These are phyloP conservation scores for Panagrolaimus sp. DNA, from an alignment of 1,140 invertebrate species.

Conservation along the genomic window DNA sequence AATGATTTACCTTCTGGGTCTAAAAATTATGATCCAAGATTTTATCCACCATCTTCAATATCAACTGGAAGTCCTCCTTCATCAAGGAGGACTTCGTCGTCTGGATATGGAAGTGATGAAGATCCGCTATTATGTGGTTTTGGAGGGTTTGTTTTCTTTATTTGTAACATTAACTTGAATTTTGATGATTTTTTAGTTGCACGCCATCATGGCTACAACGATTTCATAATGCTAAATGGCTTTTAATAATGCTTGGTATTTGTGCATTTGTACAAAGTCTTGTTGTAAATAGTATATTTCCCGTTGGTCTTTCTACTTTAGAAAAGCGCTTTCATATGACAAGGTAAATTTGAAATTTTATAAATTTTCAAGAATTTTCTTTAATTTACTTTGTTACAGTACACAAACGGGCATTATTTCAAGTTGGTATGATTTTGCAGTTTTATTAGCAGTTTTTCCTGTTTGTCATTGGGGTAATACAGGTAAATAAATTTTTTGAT, in stretches of 20 bases:
- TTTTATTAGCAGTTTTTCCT: constrained; percentile 55
- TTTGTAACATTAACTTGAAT: not conserved
- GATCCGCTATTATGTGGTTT: constrained; percentile 42
- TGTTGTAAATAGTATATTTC: constrained; percentile 56
- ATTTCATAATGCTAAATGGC: constrained; percentile 56
- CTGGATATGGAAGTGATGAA: constrained; percentile 30
- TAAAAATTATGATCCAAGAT: not conserved
- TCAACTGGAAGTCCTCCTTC: constrained; percentile 10
- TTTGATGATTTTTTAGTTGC: constrained; percentile 29
- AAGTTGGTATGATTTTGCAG: constrained; percentile 58
- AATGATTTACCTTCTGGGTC: not conserved
- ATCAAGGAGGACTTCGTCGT: constrained; percentile 9
- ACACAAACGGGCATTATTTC: constrained; percentile 58
- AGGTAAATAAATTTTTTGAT: constrained; percentile 22
- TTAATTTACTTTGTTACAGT: constrained; percentile 36
- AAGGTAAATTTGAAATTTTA: constrained; percentile 39
- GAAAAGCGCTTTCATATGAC: constrained; percentile 57
- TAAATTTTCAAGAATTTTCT: not conserved
- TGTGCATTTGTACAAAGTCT: constrained; percentile 53
- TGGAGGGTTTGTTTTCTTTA: constrained; percentile 40
- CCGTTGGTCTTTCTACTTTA: constrained; percentile 55
- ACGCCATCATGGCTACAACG: constrained; percentile 55
- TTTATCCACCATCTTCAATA: constrained; percentile 3
- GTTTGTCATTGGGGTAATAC: constrained; percentile 58
- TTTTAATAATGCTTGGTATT: constrained; percentile 50